Evolutionary conservation across 2,113 vertebrate species (phyloP), one percentile per base, ranked within the genome.

Genomic region (Micronycteris hirsuta): DNA sequence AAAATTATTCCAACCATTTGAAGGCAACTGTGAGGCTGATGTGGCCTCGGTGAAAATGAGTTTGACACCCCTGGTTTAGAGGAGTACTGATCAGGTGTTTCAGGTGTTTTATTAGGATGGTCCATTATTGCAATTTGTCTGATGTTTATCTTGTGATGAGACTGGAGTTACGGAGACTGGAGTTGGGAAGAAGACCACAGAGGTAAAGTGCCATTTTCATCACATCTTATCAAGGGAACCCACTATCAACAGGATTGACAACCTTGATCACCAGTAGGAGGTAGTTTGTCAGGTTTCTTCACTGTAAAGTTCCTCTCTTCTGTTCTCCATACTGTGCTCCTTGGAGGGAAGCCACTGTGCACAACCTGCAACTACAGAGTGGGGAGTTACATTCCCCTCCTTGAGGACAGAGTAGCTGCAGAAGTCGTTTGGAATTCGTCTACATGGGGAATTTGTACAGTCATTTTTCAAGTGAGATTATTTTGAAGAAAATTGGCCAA

Each of bases 401-500:
- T 26, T 15, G 36, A 45, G n/a, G 78, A 33, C 28, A 12, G 52
- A 63, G 15, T 5, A 31, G 24, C 67, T 76, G 7, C 67, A 89
- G 52, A 43, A 85, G 28, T 81, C 61, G 82, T 43, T 52, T 71
- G 45, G 61, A 89, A 67, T 65, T 84, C 68, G 77, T 92, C 15
- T 19, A 67, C 38, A 5, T 14, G n/a, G 24, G 52, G 83, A 54
- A 83, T 54, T 77, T 89, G 41, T n/a, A 22, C 24, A 86, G 73
- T 86, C 19, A 9, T 82, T 86, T 82, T 71, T 83, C 74, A 73
- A 77, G 31, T 43, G 52, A 89, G 67, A 89, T 58, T 56, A 7
- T 65, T 70, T n/a, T 82, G 47, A 61, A 73, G 49, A 91, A 95
- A 94, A 94, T 28, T 87, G 63, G 26, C 31, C 81, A 28, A 38